Conservation (phyloP, 2,888 invertebrate genomes). For the Mimas tiliae region DNA sequence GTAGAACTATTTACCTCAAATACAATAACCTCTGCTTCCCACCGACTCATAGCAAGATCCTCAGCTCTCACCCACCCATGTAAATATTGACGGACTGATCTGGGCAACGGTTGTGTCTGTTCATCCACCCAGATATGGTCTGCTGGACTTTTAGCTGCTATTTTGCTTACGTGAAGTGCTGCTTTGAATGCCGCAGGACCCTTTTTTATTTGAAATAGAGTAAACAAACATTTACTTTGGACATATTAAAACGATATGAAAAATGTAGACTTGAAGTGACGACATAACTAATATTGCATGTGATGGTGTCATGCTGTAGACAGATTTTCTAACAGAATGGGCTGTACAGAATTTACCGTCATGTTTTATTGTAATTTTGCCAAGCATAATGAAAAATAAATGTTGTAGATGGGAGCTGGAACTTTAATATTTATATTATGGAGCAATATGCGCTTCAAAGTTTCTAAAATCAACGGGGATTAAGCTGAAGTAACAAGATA, state of each 20-base stretch:
- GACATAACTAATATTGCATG: too few relatives aligned
- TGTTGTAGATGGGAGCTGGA: not conserved
- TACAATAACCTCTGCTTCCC: constrained; percentile 64
- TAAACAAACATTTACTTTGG: not conserved
- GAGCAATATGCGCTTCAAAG: not conserved
- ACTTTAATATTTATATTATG: not conserved
- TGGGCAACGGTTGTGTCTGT: constrained; percentile 71
- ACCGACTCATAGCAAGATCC: constrained; percentile 61
- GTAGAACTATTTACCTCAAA: constrained; percentile 59
- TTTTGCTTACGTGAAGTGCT: constrained; percentile 41
- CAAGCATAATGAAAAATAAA: too few relatives aligned
- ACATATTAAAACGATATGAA: not conserved
- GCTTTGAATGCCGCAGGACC: constrained; percentile 58
- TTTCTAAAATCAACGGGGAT: constrained; percentile 9
- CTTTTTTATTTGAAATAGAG: constrained; percentile 39
- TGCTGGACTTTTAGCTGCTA: constrained; percentile 44
- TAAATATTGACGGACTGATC: constrained; percentile 66
- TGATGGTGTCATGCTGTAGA: too few relatives aligned
- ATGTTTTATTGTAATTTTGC: too few relatives aligned
- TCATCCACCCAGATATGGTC: constrained; percentile 67
- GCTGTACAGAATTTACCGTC: too few relatives aligned
- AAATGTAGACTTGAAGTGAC: not conserved
- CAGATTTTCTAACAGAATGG: too few relatives aligned
- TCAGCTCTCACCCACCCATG: constrained; percentile 73
- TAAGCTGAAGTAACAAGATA: constrained; percentile 1